phyloP scores from a whole-genome alignment of 2,797 vertebrate species.

The Artibeus lituratus region DNA sequence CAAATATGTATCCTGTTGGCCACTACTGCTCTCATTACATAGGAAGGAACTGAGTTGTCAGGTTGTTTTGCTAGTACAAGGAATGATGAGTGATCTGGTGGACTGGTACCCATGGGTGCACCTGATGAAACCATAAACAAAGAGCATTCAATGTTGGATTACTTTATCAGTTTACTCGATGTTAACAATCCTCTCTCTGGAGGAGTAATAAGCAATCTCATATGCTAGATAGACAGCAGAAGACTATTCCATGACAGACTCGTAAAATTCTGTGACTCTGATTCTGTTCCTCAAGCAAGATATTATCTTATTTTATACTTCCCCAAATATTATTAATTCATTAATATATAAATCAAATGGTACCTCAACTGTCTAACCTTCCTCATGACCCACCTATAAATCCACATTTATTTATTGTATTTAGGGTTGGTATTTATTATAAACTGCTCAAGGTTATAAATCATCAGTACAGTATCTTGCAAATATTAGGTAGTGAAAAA shows the following conservation, averaged over 20 bases:
- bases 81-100: neutral
- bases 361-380: neutral
- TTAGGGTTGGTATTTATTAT: neutral
- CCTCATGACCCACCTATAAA: neutral
- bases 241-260: neutral
- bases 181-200: neutral
- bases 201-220: neutral
- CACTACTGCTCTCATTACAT: neutral
- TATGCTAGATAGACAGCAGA: neutral
- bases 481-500: neutral
- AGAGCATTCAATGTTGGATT: neutral
- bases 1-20: neutral
- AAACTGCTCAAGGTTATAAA: neutral
- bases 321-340: neutral
- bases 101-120: neutral
- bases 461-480: neutral
- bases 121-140: neutral
- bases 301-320: neutral
- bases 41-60: neutral
- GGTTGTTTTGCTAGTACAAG: neutral
- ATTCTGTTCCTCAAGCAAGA: neutral
- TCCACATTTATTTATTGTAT: neutral
- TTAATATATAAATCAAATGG: neutral
- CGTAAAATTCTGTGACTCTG: neutral
- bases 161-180: neutral